phyloP scores from a whole-genome alignment of 2,888 invertebrate genomes.

The Polyommatus iphigenia region DNA sequence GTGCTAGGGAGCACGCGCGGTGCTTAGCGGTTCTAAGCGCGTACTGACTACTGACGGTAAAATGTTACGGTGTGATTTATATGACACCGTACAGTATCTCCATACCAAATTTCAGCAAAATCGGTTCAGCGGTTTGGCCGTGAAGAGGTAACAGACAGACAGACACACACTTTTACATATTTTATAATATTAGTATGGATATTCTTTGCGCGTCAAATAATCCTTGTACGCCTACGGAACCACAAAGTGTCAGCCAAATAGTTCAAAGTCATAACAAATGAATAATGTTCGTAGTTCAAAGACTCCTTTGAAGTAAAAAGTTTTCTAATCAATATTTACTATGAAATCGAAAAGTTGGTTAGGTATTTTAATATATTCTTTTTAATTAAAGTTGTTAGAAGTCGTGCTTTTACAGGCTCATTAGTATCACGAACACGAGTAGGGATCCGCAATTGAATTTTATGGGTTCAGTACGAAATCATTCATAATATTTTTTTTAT shows the following conservation, averaged over 20 bases:
- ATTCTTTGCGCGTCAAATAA: background rate
- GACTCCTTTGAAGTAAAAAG: background rate
- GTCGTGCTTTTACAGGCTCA: background rate
- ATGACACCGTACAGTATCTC: too few relatives aligned
- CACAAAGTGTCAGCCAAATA: background rate
- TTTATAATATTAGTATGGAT: too few relatives aligned
- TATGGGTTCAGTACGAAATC: background rate
- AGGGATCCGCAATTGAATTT: background rate
- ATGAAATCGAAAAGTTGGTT: background rate
- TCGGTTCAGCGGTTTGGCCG: too few relatives aligned
- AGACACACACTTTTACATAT: too few relatives aligned
- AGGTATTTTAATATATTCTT: background rate
- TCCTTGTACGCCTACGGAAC: background rate
- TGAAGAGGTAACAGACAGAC: too few relatives aligned
- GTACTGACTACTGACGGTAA: too few relatives aligned
- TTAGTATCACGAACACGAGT: background rate
- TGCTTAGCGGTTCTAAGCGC: too few relatives aligned
- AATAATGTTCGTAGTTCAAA: background rate
- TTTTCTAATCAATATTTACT: slow-evolving; percentile 15
- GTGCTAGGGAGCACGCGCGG: too few relatives aligned
- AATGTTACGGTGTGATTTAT: too few relatives aligned
- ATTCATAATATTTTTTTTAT: background rate
- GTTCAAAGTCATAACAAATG: slow-evolving; percentile 17
- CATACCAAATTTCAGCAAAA: too few relatives aligned
- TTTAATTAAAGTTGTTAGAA: background rate